Evolutionary conservation across 2,888 invertebrate species (phyloP).

Genomic region (Drosophila tripunctata): DNA sequence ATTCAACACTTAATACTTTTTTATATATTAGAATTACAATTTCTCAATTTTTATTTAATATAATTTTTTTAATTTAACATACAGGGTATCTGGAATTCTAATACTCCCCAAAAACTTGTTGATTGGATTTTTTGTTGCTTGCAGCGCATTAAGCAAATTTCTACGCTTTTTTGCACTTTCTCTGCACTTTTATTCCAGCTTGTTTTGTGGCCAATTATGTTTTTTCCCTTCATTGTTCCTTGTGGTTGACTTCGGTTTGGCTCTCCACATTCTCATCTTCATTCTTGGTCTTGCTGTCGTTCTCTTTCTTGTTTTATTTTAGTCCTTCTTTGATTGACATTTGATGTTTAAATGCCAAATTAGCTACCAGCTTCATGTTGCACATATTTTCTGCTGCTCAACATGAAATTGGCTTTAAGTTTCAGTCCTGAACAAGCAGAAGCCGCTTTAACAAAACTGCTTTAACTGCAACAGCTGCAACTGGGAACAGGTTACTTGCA

Average conservation of each 20-base stretch:
- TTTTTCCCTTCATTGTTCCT: conserved; percentile 14
- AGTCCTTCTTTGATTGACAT: conserved; percentile 71
- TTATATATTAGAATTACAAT: too few relatives aligned
- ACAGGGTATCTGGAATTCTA: conserved; percentile 13
- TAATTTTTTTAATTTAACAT: too few relatives aligned
- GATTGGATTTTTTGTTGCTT: conserved; percentile 4
- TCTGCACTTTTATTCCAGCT: conserved; percentile 45
- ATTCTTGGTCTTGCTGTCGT: conserved; percentile 6
- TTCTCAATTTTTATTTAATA: not conserved
- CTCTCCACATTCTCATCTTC: not conserved
- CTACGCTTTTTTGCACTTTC: conserved; percentile 38
- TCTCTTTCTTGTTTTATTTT: not conserved
- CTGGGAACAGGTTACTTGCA: not conserved
- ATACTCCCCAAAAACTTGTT: not conserved
- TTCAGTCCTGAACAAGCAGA: conserved; percentile 26
- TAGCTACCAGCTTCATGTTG: conserved; percentile 57
- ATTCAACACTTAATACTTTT: too few relatives aligned
- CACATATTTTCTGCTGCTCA: not conserved
- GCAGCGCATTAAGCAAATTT: conserved; percentile 60
- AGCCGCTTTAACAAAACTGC: conserved; percentile 33
- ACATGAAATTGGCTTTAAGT: conserved; percentile 35
- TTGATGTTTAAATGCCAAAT: conserved; percentile 80
- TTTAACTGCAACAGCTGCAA: conserved; percentile 27
- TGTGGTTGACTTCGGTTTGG: conserved; percentile 16
- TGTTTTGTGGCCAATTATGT: conserved; percentile 68